A percentile compares a stretch with the other conserved stretches of the same genome.
phyloP scores from a whole-genome alignment of 2,888 invertebrate genomes.

The Chrysopilus asiliformis region DNA sequence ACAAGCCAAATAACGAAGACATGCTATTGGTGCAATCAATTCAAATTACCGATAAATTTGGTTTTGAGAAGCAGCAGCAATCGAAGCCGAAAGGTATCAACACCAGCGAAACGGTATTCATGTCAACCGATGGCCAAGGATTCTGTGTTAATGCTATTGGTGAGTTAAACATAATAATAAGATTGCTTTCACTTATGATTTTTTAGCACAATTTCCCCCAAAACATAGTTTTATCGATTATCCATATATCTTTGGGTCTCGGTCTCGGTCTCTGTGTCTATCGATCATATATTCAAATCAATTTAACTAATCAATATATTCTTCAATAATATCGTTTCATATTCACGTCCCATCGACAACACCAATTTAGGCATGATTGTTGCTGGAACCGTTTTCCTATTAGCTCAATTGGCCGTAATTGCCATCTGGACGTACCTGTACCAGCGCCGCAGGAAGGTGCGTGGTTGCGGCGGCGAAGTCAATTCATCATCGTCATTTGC shows the following conservation, averaged over 20 bases:
- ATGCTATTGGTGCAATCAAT: slow-evolving; percentile 80
- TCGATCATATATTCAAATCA: no score
- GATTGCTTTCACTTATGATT: background rate
- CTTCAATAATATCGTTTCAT: no score
- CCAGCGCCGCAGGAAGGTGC: slow-evolving; percentile 53
- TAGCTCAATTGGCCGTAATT: slow-evolving; percentile 74
- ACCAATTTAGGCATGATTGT: slow-evolving; percentile 70
- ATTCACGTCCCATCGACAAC: no score
- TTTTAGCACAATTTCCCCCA: no score
- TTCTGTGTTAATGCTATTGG: slow-evolving; percentile 37
- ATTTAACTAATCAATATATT: no score
- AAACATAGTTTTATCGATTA: no score
- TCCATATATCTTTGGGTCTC: no score
- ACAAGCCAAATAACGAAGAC: slow-evolving; percentile 51
- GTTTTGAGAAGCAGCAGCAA: slow-evolving; percentile 56
- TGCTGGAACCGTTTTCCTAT: slow-evolving; percentile 72
- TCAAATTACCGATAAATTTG: slow-evolving; percentile 85
- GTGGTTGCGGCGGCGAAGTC: slow-evolving; percentile 21
- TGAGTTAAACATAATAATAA: slow-evolving; percentile 25
- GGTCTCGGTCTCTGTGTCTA: no score
- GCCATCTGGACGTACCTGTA: slow-evolving; percentile 82
- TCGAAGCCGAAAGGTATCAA: slow-evolving; percentile 37
- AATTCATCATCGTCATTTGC: slow-evolving; percentile 8
- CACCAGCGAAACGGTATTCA: slow-evolving; percentile 58
- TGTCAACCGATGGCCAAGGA: slow-evolving; percentile 44